Percentiles rank a stretch among this genome's conserved stretches.
Conservation (phyloP, 2,888 invertebrate genomes). For the Platerodrilus igneus region DNA sequence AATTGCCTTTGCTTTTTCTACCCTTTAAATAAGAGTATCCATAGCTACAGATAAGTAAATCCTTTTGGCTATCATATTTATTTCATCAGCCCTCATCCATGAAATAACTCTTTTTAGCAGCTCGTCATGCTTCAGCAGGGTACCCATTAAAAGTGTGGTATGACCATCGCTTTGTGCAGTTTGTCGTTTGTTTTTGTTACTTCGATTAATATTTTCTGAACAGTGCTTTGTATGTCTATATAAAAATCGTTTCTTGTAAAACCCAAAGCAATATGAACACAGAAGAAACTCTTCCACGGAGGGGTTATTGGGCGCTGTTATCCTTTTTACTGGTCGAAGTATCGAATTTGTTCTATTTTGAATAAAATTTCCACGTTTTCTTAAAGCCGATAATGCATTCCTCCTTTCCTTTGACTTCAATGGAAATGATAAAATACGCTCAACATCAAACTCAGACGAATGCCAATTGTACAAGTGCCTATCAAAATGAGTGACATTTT, state of each 20-base stretch:
- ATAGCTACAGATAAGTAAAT: slow-evolving; percentile 23
- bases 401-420: slow-evolving; percentile 7
- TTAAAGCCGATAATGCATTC: slow-evolving; percentile 13
- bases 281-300: slow-evolving; percentile 12
- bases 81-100: slow-evolving; percentile 14
- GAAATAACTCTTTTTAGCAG: slow-evolving; percentile 19
- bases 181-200: slow-evolving; percentile 13
- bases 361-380: slow-evolving; percentile 19
- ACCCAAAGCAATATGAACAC: slow-evolving; percentile 16
- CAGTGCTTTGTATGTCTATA: slow-evolving; percentile 17
- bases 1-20: slow-evolving; percentile 26
- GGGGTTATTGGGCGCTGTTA: slow-evolving; percentile 1
- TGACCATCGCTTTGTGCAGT: slow-evolving; percentile 21
- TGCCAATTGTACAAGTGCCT: slow-evolving; percentile 11
- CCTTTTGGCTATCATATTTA: slow-evolving; percentile 7
- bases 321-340: slow-evolving; percentile 18
- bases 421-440: not conserved
- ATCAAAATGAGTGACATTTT: slow-evolving; percentile 12
- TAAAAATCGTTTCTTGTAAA: slow-evolving; percentile 15
- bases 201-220: slow-evolving; percentile 9
- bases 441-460: slow-evolving; percentile 5
- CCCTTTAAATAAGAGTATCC: slow-evolving; percentile 27
- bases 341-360: slow-evolving; percentile 8
- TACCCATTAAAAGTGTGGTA: slow-evolving; percentile 17
- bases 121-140: slow-evolving; percentile 17